These are phyloP conservation scores for Caranx ignobilis DNA, from an alignment of 2,113 vertebrate genomes.

Conservation along the genomic window DNA sequence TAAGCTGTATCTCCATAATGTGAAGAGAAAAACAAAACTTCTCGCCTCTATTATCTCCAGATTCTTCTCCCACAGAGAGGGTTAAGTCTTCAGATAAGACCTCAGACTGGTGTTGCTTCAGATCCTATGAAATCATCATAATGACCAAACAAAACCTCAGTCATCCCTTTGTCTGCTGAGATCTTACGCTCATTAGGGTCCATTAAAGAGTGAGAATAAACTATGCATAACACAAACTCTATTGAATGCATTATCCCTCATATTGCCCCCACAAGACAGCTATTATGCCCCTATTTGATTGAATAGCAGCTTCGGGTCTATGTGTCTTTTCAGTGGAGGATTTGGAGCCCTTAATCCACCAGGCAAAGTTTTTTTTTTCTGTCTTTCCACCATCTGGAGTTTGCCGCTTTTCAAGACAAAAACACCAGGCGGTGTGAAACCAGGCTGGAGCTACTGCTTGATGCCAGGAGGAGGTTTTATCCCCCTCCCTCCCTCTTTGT, in stretches of 20 bases:
- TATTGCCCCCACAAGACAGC: slow-evolving; percentile 69
- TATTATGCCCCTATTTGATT: slow-evolving; percentile 79
- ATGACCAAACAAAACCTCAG: slow-evolving; percentile 70
- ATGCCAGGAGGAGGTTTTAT: slow-evolving; percentile 60
- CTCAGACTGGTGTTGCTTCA: slow-evolving; percentile 50
- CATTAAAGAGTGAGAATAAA: slow-evolving; percentile 76
- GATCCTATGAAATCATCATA: slow-evolving; percentile 71
- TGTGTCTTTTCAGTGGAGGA: slow-evolving; percentile 82
- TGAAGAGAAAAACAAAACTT: background rate
- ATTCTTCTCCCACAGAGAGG: slow-evolving; percentile 23
- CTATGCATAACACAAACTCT: slow-evolving; percentile 77
- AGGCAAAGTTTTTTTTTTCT: slow-evolving; percentile 77
- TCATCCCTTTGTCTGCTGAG: slow-evolving; percentile 62
- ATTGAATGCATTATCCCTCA: slow-evolving; percentile 73
- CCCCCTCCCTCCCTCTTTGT: slow-evolving; percentile 1
- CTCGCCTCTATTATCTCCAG: slow-evolving; percentile 25
- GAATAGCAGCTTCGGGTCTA: slow-evolving; percentile 76
- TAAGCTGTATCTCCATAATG: slow-evolving; percentile 24
- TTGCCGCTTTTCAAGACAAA: slow-evolving; percentile 82
- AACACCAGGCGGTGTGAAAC: slow-evolving; percentile 80
- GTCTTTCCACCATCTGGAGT: slow-evolving; percentile 85
- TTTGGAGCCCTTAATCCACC: slow-evolving; percentile 85
- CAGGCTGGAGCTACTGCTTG: slow-evolving; percentile 66
- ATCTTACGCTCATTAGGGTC: slow-evolving; percentile 75
- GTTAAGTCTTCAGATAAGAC: slow-evolving; percentile 15